Evolutionary conservation across 2,113 vertebrate genomes (phyloP).

Genomic region (Procavia capensis): DNA sequence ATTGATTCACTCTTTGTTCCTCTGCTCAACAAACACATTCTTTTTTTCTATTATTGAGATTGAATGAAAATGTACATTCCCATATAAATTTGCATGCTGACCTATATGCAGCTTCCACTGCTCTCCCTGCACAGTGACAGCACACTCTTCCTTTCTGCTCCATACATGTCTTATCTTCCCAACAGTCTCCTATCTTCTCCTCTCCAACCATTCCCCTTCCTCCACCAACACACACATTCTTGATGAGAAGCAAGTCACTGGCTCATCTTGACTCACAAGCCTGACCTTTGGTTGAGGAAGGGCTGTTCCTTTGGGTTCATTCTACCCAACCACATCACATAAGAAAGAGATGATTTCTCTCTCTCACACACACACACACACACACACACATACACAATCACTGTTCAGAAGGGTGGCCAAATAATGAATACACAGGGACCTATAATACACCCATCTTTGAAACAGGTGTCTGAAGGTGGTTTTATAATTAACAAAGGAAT

Average conservation of each 20-base stretch:
- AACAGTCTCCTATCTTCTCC: too few relatives aligned
- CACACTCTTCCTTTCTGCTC: too few relatives aligned
- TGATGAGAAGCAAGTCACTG: background rate
- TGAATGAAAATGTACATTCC: too few relatives aligned
- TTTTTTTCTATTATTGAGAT: too few relatives aligned
- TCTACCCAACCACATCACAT: background rate
- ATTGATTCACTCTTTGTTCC: background rate
- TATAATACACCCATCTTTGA: background rate
- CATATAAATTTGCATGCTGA: too few relatives aligned
- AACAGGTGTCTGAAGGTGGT: background rate
- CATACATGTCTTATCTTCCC: too few relatives aligned
- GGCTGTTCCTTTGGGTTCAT: background rate
- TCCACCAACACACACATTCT: slow-evolving; percentile 13
- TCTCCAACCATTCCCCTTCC: too few relatives aligned
- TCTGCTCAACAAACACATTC: slow-evolving; percentile 22
- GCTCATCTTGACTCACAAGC: background rate
- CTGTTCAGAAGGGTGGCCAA: background rate
- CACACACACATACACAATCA: too few relatives aligned
- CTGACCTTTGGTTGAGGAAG: background rate
- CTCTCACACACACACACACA: too few relatives aligned
- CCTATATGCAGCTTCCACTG: too few relatives aligned
- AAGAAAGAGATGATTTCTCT: background rate
- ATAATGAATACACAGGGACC: background rate
- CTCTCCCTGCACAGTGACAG: too few relatives aligned
- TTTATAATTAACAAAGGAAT: background rate